These are phyloP conservation scores for Synanthedon formicaeformis DNA, from an alignment of 2,888 invertebrate species.

Conservation along the genomic window DNA sequence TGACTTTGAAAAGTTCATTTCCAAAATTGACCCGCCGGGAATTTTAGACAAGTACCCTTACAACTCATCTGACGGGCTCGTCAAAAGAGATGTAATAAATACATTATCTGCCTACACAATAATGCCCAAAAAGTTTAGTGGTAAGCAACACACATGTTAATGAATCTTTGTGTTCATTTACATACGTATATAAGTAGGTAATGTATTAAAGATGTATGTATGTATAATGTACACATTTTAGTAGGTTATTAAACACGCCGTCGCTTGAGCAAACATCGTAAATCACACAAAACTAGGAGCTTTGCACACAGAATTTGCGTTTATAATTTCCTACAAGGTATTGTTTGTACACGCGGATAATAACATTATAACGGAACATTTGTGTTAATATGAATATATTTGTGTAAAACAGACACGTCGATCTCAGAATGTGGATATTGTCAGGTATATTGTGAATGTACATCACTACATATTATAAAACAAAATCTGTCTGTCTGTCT, in stretches of 20 bases:
- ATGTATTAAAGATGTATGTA: slow-evolving; percentile 13
- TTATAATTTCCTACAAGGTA: slow-evolving; percentile 17
- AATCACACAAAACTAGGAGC: slow-evolving; percentile 52
- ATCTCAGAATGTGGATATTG: neutral
- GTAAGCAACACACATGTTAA: slow-evolving; percentile 18
- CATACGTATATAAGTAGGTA: slow-evolving; percentile 22
- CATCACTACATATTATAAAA: too few species aligned
- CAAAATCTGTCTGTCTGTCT: too few species aligned
- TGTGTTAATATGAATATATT: neutral
- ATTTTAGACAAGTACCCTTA: too few species aligned
- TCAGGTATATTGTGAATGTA: too few species aligned
- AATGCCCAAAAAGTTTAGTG: neutral
- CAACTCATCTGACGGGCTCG: too few species aligned
- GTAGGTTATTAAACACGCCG: slow-evolving; percentile 51
- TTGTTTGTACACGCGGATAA: slow-evolving; percentile 15
- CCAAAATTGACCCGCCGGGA: too few species aligned
- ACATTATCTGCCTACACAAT: neutral
- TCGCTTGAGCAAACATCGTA: slow-evolving; percentile 49
- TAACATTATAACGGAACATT: slow-evolving; percentile 10
- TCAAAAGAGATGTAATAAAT: too few species aligned
- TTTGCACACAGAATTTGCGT: slow-evolving; percentile 48
- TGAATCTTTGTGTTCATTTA: slow-evolving; percentile 31
- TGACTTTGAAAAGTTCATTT: too few species aligned
- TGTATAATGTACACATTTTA: slow-evolving; percentile 34
- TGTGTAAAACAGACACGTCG: neutral